Conservation (phyloP, 2,797 vertebrate species). For the Sebastes cheni region DNA sequence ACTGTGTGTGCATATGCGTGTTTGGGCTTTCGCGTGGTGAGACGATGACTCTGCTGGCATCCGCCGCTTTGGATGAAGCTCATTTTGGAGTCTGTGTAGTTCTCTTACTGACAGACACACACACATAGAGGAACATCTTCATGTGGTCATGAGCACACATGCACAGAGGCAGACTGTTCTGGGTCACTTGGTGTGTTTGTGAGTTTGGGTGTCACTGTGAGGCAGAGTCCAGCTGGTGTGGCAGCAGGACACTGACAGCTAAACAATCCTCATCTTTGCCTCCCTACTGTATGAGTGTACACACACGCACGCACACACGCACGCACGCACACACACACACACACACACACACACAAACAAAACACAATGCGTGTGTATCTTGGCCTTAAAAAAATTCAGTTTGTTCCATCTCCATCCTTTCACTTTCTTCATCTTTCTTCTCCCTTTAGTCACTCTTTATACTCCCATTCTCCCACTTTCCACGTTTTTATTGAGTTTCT, state of each 20-base stretch:
- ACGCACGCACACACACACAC: neutral
- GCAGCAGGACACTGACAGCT: slow-evolving; percentile 73
- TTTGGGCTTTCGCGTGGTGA: slow-evolving; percentile 38
- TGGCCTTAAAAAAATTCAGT: slow-evolving; percentile 37
- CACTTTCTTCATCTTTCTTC: slow-evolving; percentile 29
- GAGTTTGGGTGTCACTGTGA: slow-evolving; percentile 65
- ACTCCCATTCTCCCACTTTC: slow-evolving; percentile 19
- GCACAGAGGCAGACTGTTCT: slow-evolving; percentile 66
- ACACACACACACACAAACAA: neutral
- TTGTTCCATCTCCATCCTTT: slow-evolving; percentile 28
- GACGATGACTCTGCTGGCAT: slow-evolving; percentile 67
- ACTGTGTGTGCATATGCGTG: slow-evolving; percentile 43
- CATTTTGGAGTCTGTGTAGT: slow-evolving; percentile 48
- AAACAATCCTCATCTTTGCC: slow-evolving; percentile 65
- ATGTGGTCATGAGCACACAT: slow-evolving; percentile 43
- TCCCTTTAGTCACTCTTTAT: slow-evolving; percentile 32
- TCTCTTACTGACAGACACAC: slow-evolving; percentile 41
- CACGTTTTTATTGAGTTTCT: slow-evolving; percentile 38
- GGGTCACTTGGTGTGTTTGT: slow-evolving; percentile 66
- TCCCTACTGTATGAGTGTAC: slow-evolving; percentile 15
- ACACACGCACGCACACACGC: neutral
- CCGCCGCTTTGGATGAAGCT: slow-evolving; percentile 62
- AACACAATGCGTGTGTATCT: slow-evolving; percentile 21
- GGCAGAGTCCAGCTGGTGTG: slow-evolving; percentile 75
- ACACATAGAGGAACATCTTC: slow-evolving; percentile 28